Evolutionary conservation across 2,888 invertebrate genomes (phyloP).

Genomic region (Melieria crassipennis): DNA sequence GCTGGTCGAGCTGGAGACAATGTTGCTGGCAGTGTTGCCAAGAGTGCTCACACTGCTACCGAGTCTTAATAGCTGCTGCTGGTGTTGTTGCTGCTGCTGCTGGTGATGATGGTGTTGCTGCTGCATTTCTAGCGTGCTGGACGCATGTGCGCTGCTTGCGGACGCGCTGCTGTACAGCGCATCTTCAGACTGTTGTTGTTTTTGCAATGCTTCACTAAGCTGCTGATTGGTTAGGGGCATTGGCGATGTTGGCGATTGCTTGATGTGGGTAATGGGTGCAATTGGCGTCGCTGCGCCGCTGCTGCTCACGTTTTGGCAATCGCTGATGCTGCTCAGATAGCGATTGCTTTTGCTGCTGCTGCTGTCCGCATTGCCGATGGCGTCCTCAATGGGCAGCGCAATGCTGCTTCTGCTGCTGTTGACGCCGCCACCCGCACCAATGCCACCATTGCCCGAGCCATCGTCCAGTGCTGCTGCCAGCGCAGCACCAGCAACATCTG

Average conservation of each 20-base stretch:
- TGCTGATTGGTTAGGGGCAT: conserved; percentile 39
- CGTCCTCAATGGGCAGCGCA: conserved; percentile 20
- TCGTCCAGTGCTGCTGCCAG: conserved; percentile 23
- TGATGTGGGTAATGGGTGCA: conserved; percentile 44
- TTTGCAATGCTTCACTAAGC: conserved; percentile 31
- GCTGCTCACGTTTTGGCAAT: conserved; percentile 35
- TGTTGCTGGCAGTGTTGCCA: conserved; percentile 11
- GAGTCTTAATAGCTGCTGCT: conserved; percentile 35
- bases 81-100: conserved; percentile 36
- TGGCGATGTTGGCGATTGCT: conserved; percentile 51
- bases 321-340: conserved; percentile 25
- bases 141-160: conserved; percentile 12
- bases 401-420: conserved; percentile 37
- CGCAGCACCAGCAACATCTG: conserved; percentile 21
- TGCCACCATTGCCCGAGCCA: conserved; percentile 5
- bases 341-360: conserved; percentile 39
- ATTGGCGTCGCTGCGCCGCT: conserved; percentile 17
- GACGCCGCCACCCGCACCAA: conserved; percentile 31
- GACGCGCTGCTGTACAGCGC: conserved; percentile 29
- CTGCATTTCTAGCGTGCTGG: conserved; percentile 33
- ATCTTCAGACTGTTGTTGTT: conserved; percentile 37
- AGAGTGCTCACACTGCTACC: conserved; percentile 19
- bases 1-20: conserved; percentile 20
- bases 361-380: conserved; percentile 37
- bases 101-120: conserved; percentile 33